Percentiles rank a stretch among this genome's conserved stretches.
phyloP scores from a whole-genome alignment of 92 coral and sea anemone genomes.

The Virgularia gustaviana region DNA sequence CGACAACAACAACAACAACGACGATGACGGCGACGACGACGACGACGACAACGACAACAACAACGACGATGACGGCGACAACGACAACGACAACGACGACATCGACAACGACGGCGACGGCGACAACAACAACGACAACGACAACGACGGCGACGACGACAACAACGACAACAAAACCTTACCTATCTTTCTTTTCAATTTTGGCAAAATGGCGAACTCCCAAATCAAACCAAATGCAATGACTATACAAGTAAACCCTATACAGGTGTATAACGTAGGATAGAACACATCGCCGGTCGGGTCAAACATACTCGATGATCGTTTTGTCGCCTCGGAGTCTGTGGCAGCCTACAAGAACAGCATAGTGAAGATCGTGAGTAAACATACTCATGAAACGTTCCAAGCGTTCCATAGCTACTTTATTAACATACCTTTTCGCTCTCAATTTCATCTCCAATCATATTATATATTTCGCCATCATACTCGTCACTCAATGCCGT shows the following conservation, averaged over 20 bases:
- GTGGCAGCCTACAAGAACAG: constrained; percentile 36
- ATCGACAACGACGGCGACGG: too few relatives aligned
- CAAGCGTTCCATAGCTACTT: neutral
- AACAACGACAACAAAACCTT: neutral
- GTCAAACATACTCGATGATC: constrained; percentile 85
- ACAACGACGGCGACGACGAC: too few relatives aligned
- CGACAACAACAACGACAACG: too few relatives aligned
- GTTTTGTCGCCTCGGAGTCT: constrained; percentile 60
- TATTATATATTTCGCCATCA: neutral
- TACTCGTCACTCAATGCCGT: constrained; percentile 51
- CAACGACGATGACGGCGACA: too few relatives aligned
- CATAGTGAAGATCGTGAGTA: neutral
- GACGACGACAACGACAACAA: too few relatives aligned
- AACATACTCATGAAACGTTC: neutral
- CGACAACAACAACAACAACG: too few relatives aligned
- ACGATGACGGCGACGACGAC: too few relatives aligned
- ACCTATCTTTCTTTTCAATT: neutral
- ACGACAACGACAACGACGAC: too few relatives aligned
- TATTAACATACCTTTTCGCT: neutral
- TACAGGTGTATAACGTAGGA: constrained; percentile 71
- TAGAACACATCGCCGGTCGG: constrained; percentile 87
- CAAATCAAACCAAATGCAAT: constrained; percentile 50
- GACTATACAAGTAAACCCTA: constrained; percentile 57
- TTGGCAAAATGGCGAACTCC: constrained; percentile 33
- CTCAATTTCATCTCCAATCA: neutral